These are phyloP conservation scores for Pasiphila rectangulata DNA, from an alignment of 2,888 invertebrate genomes.

Conservation along the genomic window DNA sequence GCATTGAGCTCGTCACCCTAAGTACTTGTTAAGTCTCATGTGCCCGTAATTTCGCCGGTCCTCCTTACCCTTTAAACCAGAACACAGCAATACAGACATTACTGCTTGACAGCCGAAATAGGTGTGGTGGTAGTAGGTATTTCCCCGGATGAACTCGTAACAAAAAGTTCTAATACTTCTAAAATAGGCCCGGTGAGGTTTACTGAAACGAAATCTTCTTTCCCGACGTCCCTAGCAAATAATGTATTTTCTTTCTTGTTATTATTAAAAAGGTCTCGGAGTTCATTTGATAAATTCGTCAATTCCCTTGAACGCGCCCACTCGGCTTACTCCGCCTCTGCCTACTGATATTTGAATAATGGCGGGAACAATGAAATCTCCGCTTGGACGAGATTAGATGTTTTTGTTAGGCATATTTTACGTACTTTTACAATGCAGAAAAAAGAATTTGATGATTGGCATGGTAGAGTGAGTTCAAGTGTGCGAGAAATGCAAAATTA, in stretches of 20 bases:
- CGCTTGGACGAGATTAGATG: conserved; percentile 9
- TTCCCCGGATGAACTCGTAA: no score
- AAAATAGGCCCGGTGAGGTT: neutral
- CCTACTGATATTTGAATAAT: conserved; percentile 56
- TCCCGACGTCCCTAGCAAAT: conserved; percentile 10
- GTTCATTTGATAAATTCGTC: conserved; percentile 65
- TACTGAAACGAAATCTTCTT: conserved; percentile 18
- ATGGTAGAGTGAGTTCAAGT: no score
- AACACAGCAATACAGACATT: no score
- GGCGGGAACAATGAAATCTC: conserved; percentile 18
- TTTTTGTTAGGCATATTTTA: neutral
- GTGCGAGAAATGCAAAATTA: no score
- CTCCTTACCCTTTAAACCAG: no score
- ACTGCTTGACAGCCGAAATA: no score
- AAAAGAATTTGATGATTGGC: no score
- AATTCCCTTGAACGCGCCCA: conserved; percentile 68
- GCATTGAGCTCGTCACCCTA: no score
- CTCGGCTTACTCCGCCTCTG: conserved; percentile 42
- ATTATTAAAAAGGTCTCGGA: conserved; percentile 68
- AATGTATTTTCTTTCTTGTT: conserved; percentile 39
- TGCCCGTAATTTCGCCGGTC: no score
- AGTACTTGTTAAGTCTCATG: no score
- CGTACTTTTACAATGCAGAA: neutral
- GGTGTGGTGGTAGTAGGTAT: no score
- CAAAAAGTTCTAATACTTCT: no score